phyloP scores from a whole-genome alignment of 2,888 invertebrate genomes.

The Mellilla xanthometata region DNA sequence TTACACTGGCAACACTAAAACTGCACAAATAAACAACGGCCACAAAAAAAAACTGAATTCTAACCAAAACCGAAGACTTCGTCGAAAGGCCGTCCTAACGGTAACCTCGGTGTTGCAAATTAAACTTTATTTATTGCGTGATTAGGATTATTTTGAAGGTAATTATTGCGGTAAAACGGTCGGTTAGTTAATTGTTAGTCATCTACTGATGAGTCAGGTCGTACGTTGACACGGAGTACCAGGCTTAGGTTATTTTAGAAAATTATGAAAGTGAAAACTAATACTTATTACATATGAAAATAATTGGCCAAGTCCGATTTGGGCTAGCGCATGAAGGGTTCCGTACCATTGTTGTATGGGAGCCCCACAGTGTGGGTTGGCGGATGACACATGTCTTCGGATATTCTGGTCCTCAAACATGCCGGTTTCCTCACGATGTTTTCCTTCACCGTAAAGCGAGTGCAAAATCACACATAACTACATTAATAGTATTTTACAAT shows the following conservation, averaged over 20 bases:
- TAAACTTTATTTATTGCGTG: conserved; percentile 40
- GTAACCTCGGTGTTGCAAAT: conserved; percentile 36
- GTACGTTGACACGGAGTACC: conserved; percentile 30
- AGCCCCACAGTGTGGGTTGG: no score
- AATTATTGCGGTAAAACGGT: conserved; percentile 24
- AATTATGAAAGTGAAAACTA: conserved; percentile 8
- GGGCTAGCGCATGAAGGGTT: no score
- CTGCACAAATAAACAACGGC: conserved; percentile 37
- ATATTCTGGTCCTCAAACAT: no score
- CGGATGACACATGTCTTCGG: no score
- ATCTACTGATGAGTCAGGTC: conserved; percentile 63
- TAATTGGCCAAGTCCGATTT: no score
- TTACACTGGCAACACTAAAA: conserved; percentile 10
- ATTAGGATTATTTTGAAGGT: conserved; percentile 41
- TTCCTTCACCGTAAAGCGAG: no score
- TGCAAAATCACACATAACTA: no score
- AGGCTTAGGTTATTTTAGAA: conserved; percentile 10
- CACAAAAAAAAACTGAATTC: conserved; percentile 63
- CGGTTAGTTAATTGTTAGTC: conserved; percentile 75
- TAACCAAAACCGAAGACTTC: conserved; percentile 64
- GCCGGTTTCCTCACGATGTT: no score
- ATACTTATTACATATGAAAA: no score
- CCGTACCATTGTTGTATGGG: no score
- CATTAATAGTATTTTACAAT: no score
- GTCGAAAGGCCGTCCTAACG: conserved; percentile 61